A percentile compares a stretch with the other conserved stretches of the same genome.
phyloP scores from a whole-genome alignment of 23 tunicate species.

The Styela clava region DNA sequence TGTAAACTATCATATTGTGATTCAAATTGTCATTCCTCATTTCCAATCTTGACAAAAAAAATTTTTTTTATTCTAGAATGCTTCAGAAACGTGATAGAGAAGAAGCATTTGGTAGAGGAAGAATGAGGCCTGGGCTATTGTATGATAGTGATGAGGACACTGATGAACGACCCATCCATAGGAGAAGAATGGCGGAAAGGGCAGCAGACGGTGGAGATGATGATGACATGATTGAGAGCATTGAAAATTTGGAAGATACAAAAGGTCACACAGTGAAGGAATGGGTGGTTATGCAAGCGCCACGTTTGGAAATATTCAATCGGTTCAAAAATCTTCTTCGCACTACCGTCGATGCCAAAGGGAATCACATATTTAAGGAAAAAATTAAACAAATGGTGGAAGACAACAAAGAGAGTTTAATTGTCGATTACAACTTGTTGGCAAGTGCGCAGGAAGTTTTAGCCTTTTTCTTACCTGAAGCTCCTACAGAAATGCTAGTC shows the following conservation, averaged over 20 bases:
- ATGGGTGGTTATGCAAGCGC: conserved; percentile 95
- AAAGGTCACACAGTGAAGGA: conserved; percentile 94
- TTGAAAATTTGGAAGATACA: conserved; percentile 98
- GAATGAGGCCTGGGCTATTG: conserved; percentile 83
- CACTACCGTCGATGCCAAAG: conserved; percentile 79
- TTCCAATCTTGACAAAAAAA: too few species aligned
- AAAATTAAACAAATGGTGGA: conserved; percentile 98
- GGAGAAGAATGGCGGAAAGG: conserved; percentile 89
- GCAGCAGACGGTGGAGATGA: conserved; percentile 97
- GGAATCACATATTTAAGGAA: conserved; percentile 80
- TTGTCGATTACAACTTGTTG: conserved; percentile 82
- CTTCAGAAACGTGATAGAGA: conserved; percentile 78
- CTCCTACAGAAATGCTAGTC: conserved; percentile 87
- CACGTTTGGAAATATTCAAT: conserved; percentile 70
- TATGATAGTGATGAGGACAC: conserved; percentile 87
- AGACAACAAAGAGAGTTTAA: conserved; percentile 96
- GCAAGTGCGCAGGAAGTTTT: conserved; percentile 83
- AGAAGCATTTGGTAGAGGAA: conserved; percentile 79
- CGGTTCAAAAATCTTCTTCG: conserved; percentile 84
- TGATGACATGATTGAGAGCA: conserved; percentile 93
- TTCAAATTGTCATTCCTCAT: too few species aligned
- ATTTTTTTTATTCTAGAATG: conserved; percentile 21
- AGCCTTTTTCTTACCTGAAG: conserved; percentile 98
- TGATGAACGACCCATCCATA: conserved; percentile 55
- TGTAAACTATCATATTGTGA: too few species aligned